A percentile compares a stretch with the other conserved stretches of the same genome.
Evolutionary conservation across 2,888 invertebrate species (phyloP).

Genomic region (Rugalucina vietnamica): DNA sequence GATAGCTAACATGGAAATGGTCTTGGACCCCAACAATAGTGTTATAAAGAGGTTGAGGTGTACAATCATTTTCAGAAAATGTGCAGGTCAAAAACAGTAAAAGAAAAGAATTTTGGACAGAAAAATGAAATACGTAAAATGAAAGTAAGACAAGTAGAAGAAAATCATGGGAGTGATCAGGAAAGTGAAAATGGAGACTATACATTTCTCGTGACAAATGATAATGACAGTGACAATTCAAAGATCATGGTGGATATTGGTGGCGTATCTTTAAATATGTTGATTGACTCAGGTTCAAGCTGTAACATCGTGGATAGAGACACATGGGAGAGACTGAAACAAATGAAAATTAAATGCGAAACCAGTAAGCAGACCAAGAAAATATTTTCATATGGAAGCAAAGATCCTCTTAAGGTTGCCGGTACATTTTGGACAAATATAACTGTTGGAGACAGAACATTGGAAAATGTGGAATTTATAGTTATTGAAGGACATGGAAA

Average conservation of each 20-base stretch:
- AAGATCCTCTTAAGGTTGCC: constrained; percentile 21
- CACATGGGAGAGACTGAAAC: not conserved
- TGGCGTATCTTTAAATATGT: not conserved
- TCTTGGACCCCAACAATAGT: too few relatives aligned
- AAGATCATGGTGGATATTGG: not conserved
- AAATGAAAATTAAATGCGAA: constrained; percentile 13
- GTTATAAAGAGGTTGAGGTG: too few relatives aligned
- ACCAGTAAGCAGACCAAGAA: constrained; percentile 4
- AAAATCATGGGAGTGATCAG: too few relatives aligned
- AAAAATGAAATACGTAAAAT: too few relatives aligned
- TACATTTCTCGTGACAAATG: not conserved
- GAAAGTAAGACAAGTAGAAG: too few relatives aligned
- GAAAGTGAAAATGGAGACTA: too few relatives aligned
- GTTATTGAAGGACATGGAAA: constrained; percentile 28
- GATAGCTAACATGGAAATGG: too few relatives aligned
- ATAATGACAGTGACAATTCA: not conserved
- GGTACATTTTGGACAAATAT: constrained; percentile 37
- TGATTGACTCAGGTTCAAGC: constrained; percentile 21
- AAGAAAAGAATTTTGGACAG: too few relatives aligned
- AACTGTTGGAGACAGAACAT: not conserved
- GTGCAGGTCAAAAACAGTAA: too few relatives aligned
- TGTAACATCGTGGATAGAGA: not conserved
- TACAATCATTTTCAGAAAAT: too few relatives aligned
- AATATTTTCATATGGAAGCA: constrained; percentile 30
- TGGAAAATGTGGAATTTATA: constrained; percentile 18